These are phyloP conservation scores for Aplysia californica DNA, from an alignment of 1,140 invertebrate genomes.

Conservation along the genomic window DNA sequence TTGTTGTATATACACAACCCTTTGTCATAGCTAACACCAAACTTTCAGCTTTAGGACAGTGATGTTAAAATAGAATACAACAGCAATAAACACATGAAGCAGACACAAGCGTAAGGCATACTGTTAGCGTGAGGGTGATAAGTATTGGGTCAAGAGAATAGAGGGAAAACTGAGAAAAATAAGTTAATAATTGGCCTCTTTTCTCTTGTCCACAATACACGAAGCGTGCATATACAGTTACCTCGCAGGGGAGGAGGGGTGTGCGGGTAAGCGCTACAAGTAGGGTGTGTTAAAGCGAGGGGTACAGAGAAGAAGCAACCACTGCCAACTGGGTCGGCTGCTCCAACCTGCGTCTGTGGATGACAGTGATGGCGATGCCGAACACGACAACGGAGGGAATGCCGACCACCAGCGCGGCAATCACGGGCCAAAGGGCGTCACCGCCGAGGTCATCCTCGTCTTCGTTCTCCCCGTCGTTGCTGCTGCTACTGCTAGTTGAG, in stretches of 20 bases:
- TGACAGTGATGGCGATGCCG: slow-evolving; percentile 38
- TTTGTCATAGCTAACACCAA: too few species aligned
- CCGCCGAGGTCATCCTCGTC: not conserved
- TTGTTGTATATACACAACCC: too few species aligned
- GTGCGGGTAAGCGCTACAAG: not conserved
- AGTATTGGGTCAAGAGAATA: not conserved
- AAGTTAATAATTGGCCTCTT: not conserved
- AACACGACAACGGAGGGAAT: slow-evolving; percentile 40
- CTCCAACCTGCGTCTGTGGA: slow-evolving; percentile 33
- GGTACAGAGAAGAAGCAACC: not conserved
- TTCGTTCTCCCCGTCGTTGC: not conserved
- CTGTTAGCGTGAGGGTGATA: not conserved
- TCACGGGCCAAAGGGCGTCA: slow-evolving; percentile 37
- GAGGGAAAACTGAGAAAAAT: not conserved
- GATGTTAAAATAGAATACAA: too few species aligned
- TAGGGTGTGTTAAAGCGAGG: slow-evolving; percentile 1
- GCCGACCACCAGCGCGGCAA: slow-evolving; percentile 38
- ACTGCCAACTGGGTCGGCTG: not conserved
- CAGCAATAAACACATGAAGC: too few species aligned
- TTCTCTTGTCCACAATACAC: not conserved
- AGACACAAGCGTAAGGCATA: not conserved
- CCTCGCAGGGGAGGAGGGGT: not conserved
- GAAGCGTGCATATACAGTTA: not conserved
- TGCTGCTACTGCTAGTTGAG: too few species aligned
- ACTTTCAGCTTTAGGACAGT: too few species aligned